phyloP scores from a whole-genome alignment of 2,797 vertebrate genomes.

The Mycteria americana region DNA sequence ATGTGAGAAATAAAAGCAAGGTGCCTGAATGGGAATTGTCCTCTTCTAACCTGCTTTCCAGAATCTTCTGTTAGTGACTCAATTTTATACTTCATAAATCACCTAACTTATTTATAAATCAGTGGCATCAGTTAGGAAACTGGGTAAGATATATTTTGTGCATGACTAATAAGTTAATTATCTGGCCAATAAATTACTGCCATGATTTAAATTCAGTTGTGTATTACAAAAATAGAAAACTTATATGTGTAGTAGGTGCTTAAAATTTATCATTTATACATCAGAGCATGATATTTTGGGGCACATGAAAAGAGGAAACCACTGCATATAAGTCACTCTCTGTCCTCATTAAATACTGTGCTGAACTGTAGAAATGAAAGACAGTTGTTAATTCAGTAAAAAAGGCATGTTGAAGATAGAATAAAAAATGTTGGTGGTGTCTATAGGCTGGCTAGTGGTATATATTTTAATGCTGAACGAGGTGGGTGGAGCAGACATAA shows the following conservation, averaged over 20 bases:
- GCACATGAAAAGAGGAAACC: neutral
- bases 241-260: neutral
- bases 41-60: neutral
- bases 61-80: neutral
- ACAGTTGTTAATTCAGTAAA: neutral
- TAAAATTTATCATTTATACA: constrained; percentile 52
- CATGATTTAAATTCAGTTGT: constrained; percentile 36
- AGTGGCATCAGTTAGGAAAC: constrained; percentile 14
- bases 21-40: neutral
- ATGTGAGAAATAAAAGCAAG: neutral
- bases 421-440: neutral
- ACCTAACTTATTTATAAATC: neutral
- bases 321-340: neutral
- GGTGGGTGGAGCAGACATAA: neutral
- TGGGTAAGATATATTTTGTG: constrained; percentile 25
- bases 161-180: constrained; percentile 35
- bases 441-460: neutral
- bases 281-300: neutral
- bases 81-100: constrained; percentile 6
- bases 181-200: constrained; percentile 39
- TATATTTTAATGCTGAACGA: neutral
- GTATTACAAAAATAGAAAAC: constrained; percentile 57
- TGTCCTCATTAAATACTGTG: neutral
- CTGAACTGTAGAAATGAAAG: neutral
- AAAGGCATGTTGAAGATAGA: neutral